Percentiles rank a stretch among this genome's conserved stretches.
These are phyloP conservation scores for Grallaria varia DNA, from an alignment of 2,113 vertebrate species.

Conservation along the genomic window DNA sequence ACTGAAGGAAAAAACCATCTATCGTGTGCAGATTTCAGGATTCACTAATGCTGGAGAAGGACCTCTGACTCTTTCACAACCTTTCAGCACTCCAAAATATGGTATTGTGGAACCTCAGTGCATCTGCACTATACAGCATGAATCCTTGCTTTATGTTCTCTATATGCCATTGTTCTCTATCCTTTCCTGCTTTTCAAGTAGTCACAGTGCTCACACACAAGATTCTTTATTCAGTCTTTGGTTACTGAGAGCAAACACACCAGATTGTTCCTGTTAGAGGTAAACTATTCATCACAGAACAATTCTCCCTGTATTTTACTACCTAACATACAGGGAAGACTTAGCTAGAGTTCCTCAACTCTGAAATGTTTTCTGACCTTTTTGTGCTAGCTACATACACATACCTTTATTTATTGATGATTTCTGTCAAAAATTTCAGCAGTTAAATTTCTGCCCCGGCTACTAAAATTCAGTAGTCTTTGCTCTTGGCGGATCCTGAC, in stretches of 20 bases:
- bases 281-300: background rate
- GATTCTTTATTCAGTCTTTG: background rate
- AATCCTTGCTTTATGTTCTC: background rate
- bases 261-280: background rate
- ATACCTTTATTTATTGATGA: background rate
- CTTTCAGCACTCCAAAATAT: slow-evolving; percentile 50
- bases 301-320: background rate
- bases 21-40: slow-evolving; percentile 75
- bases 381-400: background rate
- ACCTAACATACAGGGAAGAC: background rate
- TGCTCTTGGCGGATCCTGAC: background rate
- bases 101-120: slow-evolving; percentile 7
- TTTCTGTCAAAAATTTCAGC: background rate
- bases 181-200: background rate
- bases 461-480: background rate
- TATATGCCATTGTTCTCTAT: background rate
- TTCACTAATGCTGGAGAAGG: slow-evolving; percentile 78
- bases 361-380: background rate
- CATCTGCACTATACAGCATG: background rate
- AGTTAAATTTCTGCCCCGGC: background rate
- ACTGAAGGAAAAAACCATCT: slow-evolving; percentile 64
- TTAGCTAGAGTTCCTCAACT: background rate
- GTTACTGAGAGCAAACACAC: background rate
- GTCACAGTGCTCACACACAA: background rate
- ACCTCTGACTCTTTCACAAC: slow-evolving; percentile 31